These are phyloP conservation scores for Anorthoa munda DNA, from an alignment of 2,888 invertebrate species.

Conservation along the genomic window DNA sequence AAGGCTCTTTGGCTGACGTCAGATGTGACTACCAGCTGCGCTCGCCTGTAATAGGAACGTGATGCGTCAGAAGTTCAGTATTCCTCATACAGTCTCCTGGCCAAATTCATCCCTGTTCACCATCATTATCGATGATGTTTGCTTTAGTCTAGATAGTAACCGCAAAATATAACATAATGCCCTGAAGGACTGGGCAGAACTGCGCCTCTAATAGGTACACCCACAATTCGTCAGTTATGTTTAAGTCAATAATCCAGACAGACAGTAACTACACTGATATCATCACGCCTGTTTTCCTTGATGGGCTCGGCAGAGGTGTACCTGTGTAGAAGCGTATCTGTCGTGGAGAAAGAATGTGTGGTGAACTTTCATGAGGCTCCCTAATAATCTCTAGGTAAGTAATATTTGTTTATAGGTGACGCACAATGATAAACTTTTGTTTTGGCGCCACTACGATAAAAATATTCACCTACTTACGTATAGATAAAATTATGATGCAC, in stretches of 20 bases:
- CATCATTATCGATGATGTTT: neutral
- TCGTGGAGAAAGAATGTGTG: no score
- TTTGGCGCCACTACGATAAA: neutral
- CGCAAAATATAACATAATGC: no score
- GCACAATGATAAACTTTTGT: slow-evolving; percentile 10
- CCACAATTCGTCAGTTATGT: no score
- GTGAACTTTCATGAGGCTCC: neutral
- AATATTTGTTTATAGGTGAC: no score
- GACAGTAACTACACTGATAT: no score
- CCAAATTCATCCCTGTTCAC: neutral
- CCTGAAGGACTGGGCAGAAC: no score
- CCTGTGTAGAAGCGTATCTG: no score
- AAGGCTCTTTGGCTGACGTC: neutral
- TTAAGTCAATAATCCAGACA: no score
- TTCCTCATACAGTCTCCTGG: neutral
- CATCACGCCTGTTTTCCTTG: no score
- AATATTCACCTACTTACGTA: neutral
- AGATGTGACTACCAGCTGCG: neutral
- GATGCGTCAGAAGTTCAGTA: neutral
- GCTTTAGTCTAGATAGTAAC: no score
- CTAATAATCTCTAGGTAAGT: neutral
- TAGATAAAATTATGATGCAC: neutral
- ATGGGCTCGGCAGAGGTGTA: no score
- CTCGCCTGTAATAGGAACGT: neutral
- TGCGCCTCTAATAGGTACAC: no score